Percentiles rank a stretch among this genome's conserved stretches.
phyloP scores from a whole-genome alignment of 2,113 vertebrate species.

The Sylvilagus bachmani region DNA sequence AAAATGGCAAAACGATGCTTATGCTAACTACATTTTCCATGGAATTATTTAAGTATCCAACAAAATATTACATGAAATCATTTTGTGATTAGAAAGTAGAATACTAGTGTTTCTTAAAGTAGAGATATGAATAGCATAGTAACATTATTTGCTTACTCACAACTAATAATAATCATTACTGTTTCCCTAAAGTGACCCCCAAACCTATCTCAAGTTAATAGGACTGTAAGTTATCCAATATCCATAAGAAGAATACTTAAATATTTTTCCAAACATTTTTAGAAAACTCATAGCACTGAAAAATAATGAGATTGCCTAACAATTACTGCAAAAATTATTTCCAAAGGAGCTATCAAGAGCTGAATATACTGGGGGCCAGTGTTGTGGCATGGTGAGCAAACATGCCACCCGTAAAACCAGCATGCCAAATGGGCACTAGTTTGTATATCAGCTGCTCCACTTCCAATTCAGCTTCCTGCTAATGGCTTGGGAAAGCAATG shows the following conservation, averaged over 20 bases:
- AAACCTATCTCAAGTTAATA: neutral
- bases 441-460: too few relatives aligned
- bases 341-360: neutral
- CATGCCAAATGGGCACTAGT: too few relatives aligned
- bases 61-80: neutral
- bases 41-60: neutral
- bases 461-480: too few relatives aligned
- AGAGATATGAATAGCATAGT: neutral
- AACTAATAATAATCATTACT: neutral
- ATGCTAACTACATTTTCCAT: neutral
- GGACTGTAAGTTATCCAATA: neutral
- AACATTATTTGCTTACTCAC: neutral
- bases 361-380: too few relatives aligned
- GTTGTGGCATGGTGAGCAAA: too few relatives aligned
- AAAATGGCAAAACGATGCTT: neutral
- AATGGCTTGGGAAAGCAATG: too few relatives aligned
- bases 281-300: neutral
- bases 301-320: neutral
- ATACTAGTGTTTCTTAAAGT: neutral
- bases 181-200: neutral
- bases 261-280: neutral
- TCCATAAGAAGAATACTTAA: neutral
- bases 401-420: too few relatives aligned
- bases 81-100: neutral
- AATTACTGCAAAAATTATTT: neutral